Evolutionary conservation across 2,113 vertebrate species (phyloP), one percentile per base, ranked within the genome.

Genomic region (Crotophaga sulcirostris): DNA sequence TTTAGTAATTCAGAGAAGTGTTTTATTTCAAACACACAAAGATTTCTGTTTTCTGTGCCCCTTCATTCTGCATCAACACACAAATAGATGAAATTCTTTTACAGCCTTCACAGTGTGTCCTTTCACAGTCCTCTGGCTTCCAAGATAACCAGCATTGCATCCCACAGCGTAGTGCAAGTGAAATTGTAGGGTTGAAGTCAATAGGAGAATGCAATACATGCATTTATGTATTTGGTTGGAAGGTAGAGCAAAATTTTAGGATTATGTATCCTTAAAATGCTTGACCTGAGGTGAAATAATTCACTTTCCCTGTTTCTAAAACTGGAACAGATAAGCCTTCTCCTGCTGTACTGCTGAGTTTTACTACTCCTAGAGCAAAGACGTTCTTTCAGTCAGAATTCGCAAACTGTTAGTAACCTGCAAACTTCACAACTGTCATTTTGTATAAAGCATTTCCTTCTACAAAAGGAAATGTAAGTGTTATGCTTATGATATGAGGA

Each of bases 211-310:
- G 42, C 18, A 66, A 63, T 33, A 19, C 29, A 45, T n/a, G 10
- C 12, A 63, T 69, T 91, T 83, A 87, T 67, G 55, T 44, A 47
- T 49, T 82, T 78, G n/a, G 11, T n/a, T 40, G 36, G 49, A 28
- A 79, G 16, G 36, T 11, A 62, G 40, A 58, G 28, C 12, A 68
- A 82, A 89, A 84, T 67, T 84, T 91, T 89, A 59, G 56, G 84
- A 72, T 92, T 78, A 81, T 19, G 20, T 75, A 70, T 25, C 36
- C n/a, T 87, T 76, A 66, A 84, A 94, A 85, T 83, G 1, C 33
- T 91, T 80, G 84, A 73, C 72, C 58, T 70, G 24, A 36, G 47
- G 62, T 40, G 33, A 93, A 96, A 76, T 59, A 89, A 85, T 56
- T 28, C 12, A 69, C 12, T 18, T 75, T 58, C 12, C 5, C n/a